Evolutionary conservation across 2,113 vertebrate genomes (phyloP), one percentile per base, ranked within the genome.

Genomic region (Cebus imitator): DNA sequence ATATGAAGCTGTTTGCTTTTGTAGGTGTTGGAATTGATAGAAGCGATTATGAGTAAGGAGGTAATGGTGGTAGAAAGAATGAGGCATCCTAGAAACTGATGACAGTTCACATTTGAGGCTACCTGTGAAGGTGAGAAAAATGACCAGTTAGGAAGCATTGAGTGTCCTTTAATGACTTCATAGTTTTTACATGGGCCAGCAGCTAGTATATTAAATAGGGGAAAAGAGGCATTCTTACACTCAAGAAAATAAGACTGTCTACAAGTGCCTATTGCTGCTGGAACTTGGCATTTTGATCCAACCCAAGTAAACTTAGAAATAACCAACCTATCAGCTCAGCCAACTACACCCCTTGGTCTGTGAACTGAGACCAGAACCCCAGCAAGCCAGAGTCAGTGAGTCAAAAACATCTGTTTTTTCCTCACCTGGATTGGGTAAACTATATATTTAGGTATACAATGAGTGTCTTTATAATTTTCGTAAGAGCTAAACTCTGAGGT

Each of bases 401-500:
- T 4, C 14, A 14, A 40, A 70, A 91, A 64, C 78, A 30, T 52
- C 79, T 70, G 50, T 61, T 88, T 68, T 68, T 30, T 64, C 45
- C 12, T 18, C 45, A 87, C 32, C 64, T 95, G 45, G 27, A 81
- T 0, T 81, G 76, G 58, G 61, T 2, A 79, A 93, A 80, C 20
- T 32, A 58, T 55, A 7, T 48, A 93, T 94, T 95, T 27, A 91
- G 82, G 61, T 96, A 87, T 88, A 96, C 96, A 97, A 73, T 87
- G 82, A 80, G 35, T 73, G 13, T 70, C 93, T 97, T 94, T 93
- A 95, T 95, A 97, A 94, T 97, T 97, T 80, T 80, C 97, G 58
- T 48, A 80, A 75, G 40, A 87, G 61, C 82, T 96, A 95, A 97
- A 86, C 82, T 94, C 93, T 93, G 88, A 90, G 91, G 61, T 75